Conservation (phyloP, 2,113 vertebrate species). For the Ptilonorhynchus violaceus region DNA sequence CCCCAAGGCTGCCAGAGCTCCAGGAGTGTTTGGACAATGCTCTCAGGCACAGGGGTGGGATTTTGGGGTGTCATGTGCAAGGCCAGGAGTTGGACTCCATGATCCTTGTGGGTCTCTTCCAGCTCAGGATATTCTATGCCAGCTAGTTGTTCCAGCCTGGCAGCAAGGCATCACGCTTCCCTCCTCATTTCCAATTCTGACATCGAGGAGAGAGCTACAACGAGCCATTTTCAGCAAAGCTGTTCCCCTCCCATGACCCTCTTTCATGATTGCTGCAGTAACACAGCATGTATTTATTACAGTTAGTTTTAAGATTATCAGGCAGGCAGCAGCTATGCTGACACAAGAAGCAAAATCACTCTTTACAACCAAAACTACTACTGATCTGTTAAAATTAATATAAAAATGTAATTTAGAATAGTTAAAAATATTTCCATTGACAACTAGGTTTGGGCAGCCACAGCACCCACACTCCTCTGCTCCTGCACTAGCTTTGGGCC, state of each 20-base stretch:
- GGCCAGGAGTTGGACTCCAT: not conserved
- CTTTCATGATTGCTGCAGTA: not conserved
- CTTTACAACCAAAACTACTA: not conserved
- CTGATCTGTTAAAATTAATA: not conserved
- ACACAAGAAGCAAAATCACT: not conserved
- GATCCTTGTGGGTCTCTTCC: not conserved
- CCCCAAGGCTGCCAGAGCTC: not conserved
- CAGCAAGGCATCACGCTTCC: not conserved
- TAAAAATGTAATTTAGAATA: not conserved
- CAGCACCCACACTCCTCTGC: too few relatives aligned
- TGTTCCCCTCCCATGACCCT: not conserved
- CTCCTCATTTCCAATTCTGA: not conserved
- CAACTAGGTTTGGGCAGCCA: not conserved
- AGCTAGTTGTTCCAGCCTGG: not conserved
- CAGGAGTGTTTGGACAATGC: not conserved
- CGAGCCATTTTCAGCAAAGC: not conserved
- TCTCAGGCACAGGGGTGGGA: not conserved
- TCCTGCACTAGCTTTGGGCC: not conserved
- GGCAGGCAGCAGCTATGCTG: not conserved
- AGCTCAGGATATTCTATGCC: not conserved
- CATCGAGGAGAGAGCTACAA: not conserved
- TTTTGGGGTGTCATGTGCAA: not conserved
- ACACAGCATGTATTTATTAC: rapidly evolving
- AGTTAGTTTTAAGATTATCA: not conserved
- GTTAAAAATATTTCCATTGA: not conserved